Percentiles rank a stretch among this genome's conserved stretches.
Conservation (phyloP, 2,888 invertebrate species). For the Automeris io region DNA sequence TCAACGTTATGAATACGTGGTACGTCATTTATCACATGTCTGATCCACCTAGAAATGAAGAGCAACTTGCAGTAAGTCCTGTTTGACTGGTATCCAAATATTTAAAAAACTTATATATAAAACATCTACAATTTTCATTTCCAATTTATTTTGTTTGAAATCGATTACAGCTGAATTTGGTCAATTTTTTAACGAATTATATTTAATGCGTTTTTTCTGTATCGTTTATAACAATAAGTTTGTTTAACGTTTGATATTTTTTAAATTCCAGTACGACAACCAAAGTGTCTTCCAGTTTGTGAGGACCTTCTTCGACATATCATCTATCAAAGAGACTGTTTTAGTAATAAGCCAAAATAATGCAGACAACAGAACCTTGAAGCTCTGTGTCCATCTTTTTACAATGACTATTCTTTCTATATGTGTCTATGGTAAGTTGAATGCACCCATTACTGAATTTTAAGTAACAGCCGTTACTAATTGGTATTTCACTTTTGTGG, state of each 20-base stretch:
- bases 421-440: no score
- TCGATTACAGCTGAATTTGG: neutral
- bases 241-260: neutral
- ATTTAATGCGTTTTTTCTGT: neutral
- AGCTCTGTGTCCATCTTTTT: neutral
- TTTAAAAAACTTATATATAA: no score
- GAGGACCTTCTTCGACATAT: neutral
- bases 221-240: no score
- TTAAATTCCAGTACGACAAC: neutral
- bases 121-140: no score
- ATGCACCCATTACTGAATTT: neutral
- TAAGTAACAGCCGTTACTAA: neutral
- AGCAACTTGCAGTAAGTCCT: constrained; percentile 32
- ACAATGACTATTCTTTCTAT: no score
- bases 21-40: constrained; percentile 8
- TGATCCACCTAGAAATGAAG: constrained; percentile 73
- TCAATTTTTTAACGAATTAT: neutral
- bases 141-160: neutral
- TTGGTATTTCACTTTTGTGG: neutral
- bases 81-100: no score
- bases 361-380: neutral
- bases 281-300: neutral
- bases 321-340: neutral
- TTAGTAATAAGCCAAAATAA: neutral
- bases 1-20: constrained; percentile 1